These are phyloP conservation scores for Bilobella aurantiaca DNA, from an alignment of 1,140 invertebrate genomes.

Conservation along the genomic window DNA sequence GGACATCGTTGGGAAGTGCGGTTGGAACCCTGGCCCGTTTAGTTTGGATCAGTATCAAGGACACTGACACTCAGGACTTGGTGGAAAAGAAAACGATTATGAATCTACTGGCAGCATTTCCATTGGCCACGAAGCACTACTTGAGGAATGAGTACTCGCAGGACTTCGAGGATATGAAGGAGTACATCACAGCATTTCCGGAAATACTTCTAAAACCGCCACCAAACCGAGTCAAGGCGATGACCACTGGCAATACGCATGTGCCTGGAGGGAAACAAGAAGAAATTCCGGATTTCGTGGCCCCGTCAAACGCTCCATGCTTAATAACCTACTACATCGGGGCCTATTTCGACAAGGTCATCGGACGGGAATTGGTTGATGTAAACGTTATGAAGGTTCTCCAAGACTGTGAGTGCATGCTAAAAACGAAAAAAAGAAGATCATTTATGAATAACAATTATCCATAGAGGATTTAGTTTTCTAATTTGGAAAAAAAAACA, in stretches of 20 bases:
- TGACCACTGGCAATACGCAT: background rate
- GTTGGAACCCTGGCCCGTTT: background rate
- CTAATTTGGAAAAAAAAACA: too few relatives aligned
- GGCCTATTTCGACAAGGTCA: background rate
- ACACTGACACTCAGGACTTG: background rate
- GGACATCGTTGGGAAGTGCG: background rate
- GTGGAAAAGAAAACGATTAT: conserved; percentile 22
- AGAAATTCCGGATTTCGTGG: background rate
- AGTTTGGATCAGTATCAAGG: conserved; percentile 6
- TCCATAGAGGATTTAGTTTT: too few relatives aligned
- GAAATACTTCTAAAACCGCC: conserved; percentile 1
- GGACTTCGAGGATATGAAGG: background rate
- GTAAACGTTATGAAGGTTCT: background rate
- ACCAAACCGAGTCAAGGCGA: background rate
- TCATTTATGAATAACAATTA: too few relatives aligned
- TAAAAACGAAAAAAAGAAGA: too few relatives aligned
- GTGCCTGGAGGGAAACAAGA: background rate
- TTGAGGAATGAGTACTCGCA: conserved; percentile 20
- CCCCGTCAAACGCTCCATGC: background rate
- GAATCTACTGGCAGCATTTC: conserved; percentile 24
- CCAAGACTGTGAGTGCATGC: background rate
- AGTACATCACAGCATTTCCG: background rate
- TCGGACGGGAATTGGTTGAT: background rate
- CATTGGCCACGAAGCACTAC: conserved; percentile 19
- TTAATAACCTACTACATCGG: background rate